These are phyloP conservation scores for Globodera rostochiensis DNA, from an alignment of 1,140 invertebrate species.

Conservation along the genomic window DNA sequence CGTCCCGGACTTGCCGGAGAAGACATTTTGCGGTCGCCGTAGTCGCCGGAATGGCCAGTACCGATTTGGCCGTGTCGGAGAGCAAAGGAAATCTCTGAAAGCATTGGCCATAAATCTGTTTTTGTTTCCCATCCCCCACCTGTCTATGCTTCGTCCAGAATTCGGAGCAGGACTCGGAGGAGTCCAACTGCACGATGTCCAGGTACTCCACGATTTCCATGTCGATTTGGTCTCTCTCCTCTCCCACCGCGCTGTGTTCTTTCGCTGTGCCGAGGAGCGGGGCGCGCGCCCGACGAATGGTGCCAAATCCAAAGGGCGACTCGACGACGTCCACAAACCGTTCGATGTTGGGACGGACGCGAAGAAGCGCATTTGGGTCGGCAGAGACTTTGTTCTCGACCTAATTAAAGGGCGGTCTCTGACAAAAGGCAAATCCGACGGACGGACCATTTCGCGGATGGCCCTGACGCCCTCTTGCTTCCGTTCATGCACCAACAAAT, in stretches of 20 bases:
- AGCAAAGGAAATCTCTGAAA: conserved; percentile 12
- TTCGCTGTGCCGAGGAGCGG: not conserved
- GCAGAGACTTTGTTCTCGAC: not conserved
- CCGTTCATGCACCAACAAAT: conserved; percentile 10
- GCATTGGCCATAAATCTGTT: not conserved
- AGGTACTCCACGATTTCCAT: conserved; percentile 4
- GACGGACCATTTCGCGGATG: not conserved
- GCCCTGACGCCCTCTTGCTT: not conserved
- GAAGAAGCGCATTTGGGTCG: not conserved
- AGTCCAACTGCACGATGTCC: not conserved
- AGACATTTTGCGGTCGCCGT: not conserved
- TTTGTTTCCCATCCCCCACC: not conserved
- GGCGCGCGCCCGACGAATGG: not conserved
- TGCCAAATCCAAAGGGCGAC: conserved; percentile 5
- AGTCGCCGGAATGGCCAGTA: conserved; percentile 4
- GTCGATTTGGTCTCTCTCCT: conserved; percentile 1
- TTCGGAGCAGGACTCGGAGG: not conserved
- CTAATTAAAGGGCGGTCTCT: not conserved
- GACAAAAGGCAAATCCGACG: no score
- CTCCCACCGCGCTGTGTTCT: not conserved
- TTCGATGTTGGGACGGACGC: not conserved
- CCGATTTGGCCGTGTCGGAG: conserved; percentile 2
- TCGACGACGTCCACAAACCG: not conserved
- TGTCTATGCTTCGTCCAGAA: conserved; percentile 11
- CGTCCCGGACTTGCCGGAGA: not conserved